phyloP scores from a whole-genome alignment of 2,888 invertebrate species.

The Venusia cambrica region DNA sequence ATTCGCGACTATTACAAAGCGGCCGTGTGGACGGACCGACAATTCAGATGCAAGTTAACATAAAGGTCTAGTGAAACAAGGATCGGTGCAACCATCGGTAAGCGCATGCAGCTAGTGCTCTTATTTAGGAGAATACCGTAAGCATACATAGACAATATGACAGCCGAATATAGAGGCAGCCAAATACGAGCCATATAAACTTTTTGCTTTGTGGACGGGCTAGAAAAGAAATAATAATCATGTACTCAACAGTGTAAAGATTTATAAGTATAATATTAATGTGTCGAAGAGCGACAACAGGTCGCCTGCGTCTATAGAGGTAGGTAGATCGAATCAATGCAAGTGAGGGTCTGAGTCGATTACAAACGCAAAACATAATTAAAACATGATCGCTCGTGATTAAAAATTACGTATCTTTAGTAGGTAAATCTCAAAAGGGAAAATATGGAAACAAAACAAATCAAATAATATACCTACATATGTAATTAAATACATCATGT shows the following conservation, averaged over 20 bases:
- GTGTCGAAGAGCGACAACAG: constrained; percentile 28
- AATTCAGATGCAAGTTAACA: constrained; percentile 43
- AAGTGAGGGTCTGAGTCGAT: constrained; percentile 32
- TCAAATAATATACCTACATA: constrained; percentile 31
- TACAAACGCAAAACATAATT: constrained; percentile 59
- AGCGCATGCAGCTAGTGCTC: constrained; percentile 68
- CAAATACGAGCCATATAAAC: constrained; percentile 79
- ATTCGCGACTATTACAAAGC: constrained; percentile 38
- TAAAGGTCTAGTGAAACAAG: constrained; percentile 38
- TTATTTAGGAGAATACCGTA: constrained; percentile 64
- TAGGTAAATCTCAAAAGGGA: no score
- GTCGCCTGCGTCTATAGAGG: constrained; percentile 18
- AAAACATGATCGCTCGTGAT: constrained; percentile 60
- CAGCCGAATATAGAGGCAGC: constrained; percentile 78
- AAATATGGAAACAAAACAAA: constrained; percentile 36
- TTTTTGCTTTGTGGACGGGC: constrained; percentile 77
- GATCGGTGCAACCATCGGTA: constrained; percentile 40
- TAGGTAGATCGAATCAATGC: constrained; percentile 17
- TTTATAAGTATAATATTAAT: constrained; percentile 38
- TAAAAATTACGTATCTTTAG: constrained; percentile 37
- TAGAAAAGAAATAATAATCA: constrained; percentile 74
- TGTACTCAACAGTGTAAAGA: constrained; percentile 55
- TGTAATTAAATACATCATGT: constrained; percentile 45
- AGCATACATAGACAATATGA: constrained; percentile 80
- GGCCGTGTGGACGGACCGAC: constrained; percentile 62